A percentile compares a stretch with the other conserved stretches of the same genome.
Conservation (phyloP, 2,888 invertebrate genomes). For the Trachelus iudaicus region DNA sequence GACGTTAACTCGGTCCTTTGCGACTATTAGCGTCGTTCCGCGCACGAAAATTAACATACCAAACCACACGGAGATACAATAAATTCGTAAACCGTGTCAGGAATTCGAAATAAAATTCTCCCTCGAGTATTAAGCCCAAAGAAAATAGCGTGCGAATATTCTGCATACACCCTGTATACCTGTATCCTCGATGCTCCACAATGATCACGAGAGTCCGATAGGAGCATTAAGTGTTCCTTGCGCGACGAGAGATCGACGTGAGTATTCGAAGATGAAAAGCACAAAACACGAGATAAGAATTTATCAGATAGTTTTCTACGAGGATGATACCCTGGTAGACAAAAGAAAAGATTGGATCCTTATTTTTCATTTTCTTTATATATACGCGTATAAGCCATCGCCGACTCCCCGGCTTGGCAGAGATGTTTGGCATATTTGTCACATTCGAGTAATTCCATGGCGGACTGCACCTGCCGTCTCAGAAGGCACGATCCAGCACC, state of each 20-base stretch:
- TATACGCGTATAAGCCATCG: neutral
- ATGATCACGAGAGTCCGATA: neutral
- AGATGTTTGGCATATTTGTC: constrained; percentile 61
- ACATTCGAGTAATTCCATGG: constrained; percentile 60
- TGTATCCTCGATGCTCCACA: neutral
- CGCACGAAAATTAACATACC: neutral
- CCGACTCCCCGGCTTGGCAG: constrained; percentile 12
- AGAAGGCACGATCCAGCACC: neutral
- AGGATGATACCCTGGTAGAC: neutral
- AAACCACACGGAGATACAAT: neutral
- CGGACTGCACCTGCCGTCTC: constrained; percentile 52
- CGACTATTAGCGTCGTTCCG: neutral
- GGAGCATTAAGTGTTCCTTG: neutral
- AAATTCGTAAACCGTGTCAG: neutral
- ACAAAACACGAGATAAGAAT: neutral
- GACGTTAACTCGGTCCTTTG: neutral
- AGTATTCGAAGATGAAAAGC: neutral
- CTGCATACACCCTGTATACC: neutral
- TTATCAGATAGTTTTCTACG: neutral
- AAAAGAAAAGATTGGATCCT: neutral
- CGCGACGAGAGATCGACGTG: neutral
- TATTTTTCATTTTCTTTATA: neutral
- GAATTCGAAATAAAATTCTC: neutral
- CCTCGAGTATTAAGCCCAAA: neutral
- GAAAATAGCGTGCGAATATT: neutral